These are phyloP conservation scores for Dendrolimus houi DNA, from an alignment of 2,888 invertebrate species.

Conservation along the genomic window DNA sequence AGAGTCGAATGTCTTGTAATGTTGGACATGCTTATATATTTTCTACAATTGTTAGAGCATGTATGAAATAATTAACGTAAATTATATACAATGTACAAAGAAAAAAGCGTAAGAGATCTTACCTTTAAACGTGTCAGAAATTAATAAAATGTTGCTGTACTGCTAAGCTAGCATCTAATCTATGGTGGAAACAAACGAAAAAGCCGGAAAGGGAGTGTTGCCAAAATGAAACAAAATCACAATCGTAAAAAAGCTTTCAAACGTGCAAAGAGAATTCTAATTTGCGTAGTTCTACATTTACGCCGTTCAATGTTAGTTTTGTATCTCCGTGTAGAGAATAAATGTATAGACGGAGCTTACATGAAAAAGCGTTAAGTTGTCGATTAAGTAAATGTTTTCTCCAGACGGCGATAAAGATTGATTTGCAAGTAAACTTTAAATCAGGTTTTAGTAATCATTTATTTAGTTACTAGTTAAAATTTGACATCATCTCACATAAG, in stretches of 20 bases:
- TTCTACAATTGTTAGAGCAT: conserved; percentile 35
- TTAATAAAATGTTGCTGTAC: conserved; percentile 32
- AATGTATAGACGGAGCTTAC: no score
- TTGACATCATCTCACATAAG: no score
- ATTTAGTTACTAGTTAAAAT: no score
- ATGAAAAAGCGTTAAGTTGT: no score
- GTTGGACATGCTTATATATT: not conserved
- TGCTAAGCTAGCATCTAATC: conserved; percentile 34
- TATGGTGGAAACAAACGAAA: conserved; percentile 41
- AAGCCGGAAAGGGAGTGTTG: conserved; percentile 34
- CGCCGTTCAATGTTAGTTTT: no score
- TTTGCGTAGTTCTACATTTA: not conserved
- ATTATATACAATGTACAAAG: conserved; percentile 18
- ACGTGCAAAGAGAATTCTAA: conserved; percentile 45
- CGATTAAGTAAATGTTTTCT: no score
- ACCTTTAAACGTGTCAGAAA: conserved; percentile 37
- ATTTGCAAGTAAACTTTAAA: no score
- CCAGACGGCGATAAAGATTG: no score
- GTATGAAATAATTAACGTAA: conserved; percentile 48
- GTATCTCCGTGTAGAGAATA: no score
- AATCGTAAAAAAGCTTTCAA: conserved; percentile 76
- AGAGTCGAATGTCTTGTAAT: no score
- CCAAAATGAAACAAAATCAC: conserved; percentile 73
- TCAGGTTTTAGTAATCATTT: no score
- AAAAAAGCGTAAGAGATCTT: conserved; percentile 40